Conservation (phyloP, 2,888 invertebrate genomes). For the Acanthosepion pharaonis region DNA sequence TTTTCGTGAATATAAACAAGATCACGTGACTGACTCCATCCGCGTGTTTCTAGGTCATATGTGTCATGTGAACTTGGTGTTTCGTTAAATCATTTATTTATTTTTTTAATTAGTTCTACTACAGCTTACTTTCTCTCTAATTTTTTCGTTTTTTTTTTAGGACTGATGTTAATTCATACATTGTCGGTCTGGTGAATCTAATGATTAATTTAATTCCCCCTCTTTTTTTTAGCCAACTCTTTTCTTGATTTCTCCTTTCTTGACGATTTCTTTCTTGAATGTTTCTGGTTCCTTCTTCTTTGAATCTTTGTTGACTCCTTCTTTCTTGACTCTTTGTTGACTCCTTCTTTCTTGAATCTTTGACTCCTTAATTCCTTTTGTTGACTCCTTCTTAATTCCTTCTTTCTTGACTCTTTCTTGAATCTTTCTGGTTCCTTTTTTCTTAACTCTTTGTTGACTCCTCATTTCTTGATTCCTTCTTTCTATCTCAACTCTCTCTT, state of each 20-base stretch:
- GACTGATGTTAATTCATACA: no score
- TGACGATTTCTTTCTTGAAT: background rate
- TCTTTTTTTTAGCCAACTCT: no score
- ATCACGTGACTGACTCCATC: background rate
- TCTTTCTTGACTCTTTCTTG: background rate
- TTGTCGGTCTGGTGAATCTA: no score
- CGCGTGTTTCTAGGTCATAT: constrained; percentile 24
- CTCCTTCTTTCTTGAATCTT: background rate
- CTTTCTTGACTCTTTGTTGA: background rate
- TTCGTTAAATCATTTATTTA: background rate
- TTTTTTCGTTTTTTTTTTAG: no score
- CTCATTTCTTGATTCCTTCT: background rate
- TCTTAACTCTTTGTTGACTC: background rate
- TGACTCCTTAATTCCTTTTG: background rate
- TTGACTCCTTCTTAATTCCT: background rate
- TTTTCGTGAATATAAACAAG: background rate
- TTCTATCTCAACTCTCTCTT: background rate
- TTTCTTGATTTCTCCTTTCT: no score
- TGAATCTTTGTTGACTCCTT: background rate
- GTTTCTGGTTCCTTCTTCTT: background rate
- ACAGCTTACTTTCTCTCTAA: no score
- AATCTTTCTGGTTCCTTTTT: background rate
- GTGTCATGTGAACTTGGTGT: background rate
- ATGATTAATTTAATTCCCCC: no score
- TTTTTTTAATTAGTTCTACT: no score